phyloP scores from a whole-genome alignment of 2,888 invertebrate species.

The Lottia scabra region DNA sequence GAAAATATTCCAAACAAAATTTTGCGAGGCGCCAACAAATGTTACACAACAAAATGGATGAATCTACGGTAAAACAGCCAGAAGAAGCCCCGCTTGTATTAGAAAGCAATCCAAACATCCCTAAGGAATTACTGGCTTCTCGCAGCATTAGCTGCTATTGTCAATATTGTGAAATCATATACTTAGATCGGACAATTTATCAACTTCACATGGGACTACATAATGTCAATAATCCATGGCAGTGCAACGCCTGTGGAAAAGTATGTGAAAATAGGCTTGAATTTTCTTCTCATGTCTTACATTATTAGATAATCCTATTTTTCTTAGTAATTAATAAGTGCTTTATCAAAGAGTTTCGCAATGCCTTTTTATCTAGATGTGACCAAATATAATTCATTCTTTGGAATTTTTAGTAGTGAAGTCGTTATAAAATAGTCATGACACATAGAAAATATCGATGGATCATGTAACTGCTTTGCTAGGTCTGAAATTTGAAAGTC shows the following conservation, averaged over 20 bases:
- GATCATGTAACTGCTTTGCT: no score
- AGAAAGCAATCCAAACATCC: constrained; percentile 10
- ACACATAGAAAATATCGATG: no score
- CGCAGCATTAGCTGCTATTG: constrained; percentile 29
- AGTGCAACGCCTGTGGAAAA: constrained; percentile 97
- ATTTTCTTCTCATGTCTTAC: constrained; percentile 78
- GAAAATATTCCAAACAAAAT: not conserved
- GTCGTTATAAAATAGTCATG: no score
- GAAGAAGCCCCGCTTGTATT: constrained; percentile 1
- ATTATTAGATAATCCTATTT: constrained; percentile 25
- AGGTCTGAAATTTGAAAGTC: no score
- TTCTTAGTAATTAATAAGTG: no score
- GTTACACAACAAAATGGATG: not conserved
- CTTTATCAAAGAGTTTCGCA: no score
- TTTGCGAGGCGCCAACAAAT: not conserved
- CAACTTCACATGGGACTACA: constrained; percentile 98
- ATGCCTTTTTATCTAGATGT: no score
- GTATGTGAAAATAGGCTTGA: constrained; percentile 95
- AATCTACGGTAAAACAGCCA: not conserved
- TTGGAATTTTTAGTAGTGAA: no score
- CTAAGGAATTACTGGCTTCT: not conserved
- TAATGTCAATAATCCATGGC: constrained; percentile 96
- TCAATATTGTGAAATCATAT: constrained; percentile 87
- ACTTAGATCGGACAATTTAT: constrained; percentile 95
- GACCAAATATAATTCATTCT: no score